Conservation (phyloP, 2,113 vertebrate species). For the Zingel zingel region DNA sequence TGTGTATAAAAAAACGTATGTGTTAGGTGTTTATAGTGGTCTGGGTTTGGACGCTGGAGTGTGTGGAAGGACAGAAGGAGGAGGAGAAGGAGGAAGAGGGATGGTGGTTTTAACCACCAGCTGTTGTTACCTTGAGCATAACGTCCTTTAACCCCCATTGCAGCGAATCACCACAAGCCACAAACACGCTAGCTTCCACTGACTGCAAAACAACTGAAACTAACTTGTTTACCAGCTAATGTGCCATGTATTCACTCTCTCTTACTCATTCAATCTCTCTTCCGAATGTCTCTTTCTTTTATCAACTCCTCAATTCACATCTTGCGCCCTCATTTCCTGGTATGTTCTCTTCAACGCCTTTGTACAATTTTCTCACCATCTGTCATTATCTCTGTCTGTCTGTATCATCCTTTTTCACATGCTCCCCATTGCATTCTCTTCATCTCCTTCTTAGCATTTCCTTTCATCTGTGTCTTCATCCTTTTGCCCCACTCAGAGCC, state of each 20-base stretch:
- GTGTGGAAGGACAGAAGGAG: constrained; percentile 70
- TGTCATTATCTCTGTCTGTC: constrained; percentile 57
- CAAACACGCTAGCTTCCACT: constrained; percentile 78
- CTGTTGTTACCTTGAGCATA: constrained; percentile 83
- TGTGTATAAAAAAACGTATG: constrained; percentile 35
- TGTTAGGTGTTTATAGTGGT: constrained; percentile 81
- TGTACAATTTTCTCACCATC: constrained; percentile 50
- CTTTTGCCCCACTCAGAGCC: constrained; percentile 59
- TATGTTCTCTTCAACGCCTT: constrained; percentile 22
- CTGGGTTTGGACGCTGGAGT: constrained; percentile 69
- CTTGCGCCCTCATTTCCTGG: constrained; percentile 36
- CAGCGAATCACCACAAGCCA: constrained; percentile 77
- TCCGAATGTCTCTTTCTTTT: constrained; percentile 18
- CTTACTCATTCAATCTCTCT: constrained; percentile 42
- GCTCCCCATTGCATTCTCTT: constrained; percentile 36
- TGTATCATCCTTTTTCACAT: constrained; percentile 62
- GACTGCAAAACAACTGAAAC: constrained; percentile 78
- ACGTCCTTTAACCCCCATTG: constrained; percentile 79
- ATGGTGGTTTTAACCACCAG: constrained; percentile 79
- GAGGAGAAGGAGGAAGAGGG: constrained; percentile 73
- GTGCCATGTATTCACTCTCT: constrained; percentile 57
- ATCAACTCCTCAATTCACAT: constrained; percentile 35
- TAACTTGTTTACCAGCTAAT: constrained; percentile 86
- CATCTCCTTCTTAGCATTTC: constrained; percentile 51
- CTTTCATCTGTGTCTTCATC: constrained; percentile 70